Conservation (phyloP, 1,140 invertebrate species). For the Laodelphax striatellus region DNA sequence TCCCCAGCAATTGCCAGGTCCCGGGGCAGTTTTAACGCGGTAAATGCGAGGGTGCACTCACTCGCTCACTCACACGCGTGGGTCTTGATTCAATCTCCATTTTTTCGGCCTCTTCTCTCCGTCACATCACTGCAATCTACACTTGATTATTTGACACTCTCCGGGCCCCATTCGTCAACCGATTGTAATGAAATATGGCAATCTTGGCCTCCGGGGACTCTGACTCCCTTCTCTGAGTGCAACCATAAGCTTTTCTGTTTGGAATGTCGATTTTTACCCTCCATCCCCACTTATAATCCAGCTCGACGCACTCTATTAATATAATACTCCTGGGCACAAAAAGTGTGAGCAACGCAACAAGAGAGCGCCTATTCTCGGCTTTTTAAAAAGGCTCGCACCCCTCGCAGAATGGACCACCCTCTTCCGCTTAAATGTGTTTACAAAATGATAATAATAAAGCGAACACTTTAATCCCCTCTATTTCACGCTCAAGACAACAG, state of each 20-base stretch:
- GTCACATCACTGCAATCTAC: background rate
- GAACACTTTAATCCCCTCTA: no score
- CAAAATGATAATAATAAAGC: no score
- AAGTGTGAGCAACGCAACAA: background rate
- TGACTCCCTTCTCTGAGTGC: background rate
- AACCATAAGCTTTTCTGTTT: background rate
- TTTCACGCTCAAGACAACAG: no score
- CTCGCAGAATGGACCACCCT: no score
- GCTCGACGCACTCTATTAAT: background rate
- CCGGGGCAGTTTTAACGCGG: background rate
- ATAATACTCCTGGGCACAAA: background rate
- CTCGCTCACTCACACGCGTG: background rate
- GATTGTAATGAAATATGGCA: background rate
- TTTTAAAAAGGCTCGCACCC: no score
- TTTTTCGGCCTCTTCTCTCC: background rate
- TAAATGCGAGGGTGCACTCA: background rate
- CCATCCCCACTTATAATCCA: no score
- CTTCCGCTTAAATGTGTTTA: no score
- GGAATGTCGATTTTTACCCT: background rate
- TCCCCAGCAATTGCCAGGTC: background rate
- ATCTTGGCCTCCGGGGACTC: background rate
- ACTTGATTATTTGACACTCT: background rate
- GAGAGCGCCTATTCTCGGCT: no score
- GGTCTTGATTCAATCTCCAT: background rate
- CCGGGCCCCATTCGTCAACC: background rate